A percentile compares a stretch with the other conserved stretches of the same genome.
These are phyloP conservation scores for Pediacus dermestoides DNA, from an alignment of 2,888 invertebrate genomes.

Conservation along the genomic window DNA sequence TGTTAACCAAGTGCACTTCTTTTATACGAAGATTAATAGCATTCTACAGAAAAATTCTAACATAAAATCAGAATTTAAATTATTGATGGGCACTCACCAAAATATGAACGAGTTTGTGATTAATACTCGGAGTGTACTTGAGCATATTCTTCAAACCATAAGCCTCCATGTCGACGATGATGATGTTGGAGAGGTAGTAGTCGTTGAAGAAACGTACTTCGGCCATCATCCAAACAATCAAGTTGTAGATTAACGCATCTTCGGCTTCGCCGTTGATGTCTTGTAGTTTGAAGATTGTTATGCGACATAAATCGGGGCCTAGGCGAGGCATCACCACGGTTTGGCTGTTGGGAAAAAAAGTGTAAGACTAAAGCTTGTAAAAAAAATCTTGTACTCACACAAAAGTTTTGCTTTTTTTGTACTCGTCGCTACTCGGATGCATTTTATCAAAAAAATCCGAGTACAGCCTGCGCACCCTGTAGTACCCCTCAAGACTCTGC, in stretches of 20 bases:
- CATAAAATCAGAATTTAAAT: no score
- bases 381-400: constrained; percentile 22
- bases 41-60: constrained; percentile 37
- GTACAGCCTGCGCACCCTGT: constrained; percentile 23
- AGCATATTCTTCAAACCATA: constrained; percentile 27
- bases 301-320: constrained; percentile 49
- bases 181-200: constrained; percentile 26
- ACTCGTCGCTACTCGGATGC: constrained; percentile 25
- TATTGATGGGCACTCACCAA: constrained; percentile 24
- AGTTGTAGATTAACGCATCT: constrained; percentile 24
- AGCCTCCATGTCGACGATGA: constrained; percentile 25
- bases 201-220: constrained; percentile 28
- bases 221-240: constrained; percentile 26
- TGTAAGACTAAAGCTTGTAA: neutral
- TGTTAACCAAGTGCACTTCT: constrained; percentile 43
- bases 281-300: constrained; percentile 48
- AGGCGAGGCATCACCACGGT: constrained; percentile 49
- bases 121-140: constrained; percentile 31
- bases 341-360: constrained; percentile 24
- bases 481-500: constrained; percentile 27
- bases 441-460: constrained; percentile 27
- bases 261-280: constrained; percentile 25
- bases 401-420: constrained; percentile 19
- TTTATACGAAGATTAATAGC: constrained; percentile 41
- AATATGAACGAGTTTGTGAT: constrained; percentile 27